Evolutionary conservation across 2,113 vertebrate species (phyloP).

Genomic region (Spermophilus dauricus): DNA sequence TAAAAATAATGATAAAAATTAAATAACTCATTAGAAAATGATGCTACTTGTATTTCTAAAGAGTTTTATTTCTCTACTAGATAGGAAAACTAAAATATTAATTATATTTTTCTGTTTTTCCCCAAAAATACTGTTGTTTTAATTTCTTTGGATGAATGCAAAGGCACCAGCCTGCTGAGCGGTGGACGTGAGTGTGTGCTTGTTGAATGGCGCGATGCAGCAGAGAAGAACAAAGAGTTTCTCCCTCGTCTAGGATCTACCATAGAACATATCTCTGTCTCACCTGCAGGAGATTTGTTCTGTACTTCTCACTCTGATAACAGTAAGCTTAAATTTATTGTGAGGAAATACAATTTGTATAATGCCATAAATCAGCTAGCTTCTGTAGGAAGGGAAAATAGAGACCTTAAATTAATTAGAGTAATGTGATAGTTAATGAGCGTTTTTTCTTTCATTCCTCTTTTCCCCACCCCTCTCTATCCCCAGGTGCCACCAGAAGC

Average conservation of each 20-base stretch:
- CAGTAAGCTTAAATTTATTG: constrained; percentile 89
- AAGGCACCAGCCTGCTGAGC: constrained; percentile 95
- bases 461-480: neutral
- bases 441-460: neutral
- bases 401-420: neutral
- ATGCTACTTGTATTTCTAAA: neutral
- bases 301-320: constrained; percentile 96
- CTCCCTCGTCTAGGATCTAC: constrained; percentile 95
- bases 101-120: neutral
- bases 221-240: constrained; percentile 92
- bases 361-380: neutral
- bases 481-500: neutral
- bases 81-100: neutral
- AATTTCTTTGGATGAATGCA: neutral
- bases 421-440: neutral
- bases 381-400: neutral
- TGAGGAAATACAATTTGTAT: neutral
- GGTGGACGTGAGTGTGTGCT: constrained; percentile 96
- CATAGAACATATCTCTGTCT: constrained; percentile 92
- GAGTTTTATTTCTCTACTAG: neutral
- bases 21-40: neutral
- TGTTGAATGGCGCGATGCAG: constrained; percentile 93
- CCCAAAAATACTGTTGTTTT: neutral
- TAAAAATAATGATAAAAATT: neutral
- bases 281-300: constrained; percentile 92